Percentiles rank a stretch among this genome's conserved stretches.
Evolutionary conservation across 1,140 invertebrate species (phyloP).

Genomic region (Lepidurus arcticus): DNA sequence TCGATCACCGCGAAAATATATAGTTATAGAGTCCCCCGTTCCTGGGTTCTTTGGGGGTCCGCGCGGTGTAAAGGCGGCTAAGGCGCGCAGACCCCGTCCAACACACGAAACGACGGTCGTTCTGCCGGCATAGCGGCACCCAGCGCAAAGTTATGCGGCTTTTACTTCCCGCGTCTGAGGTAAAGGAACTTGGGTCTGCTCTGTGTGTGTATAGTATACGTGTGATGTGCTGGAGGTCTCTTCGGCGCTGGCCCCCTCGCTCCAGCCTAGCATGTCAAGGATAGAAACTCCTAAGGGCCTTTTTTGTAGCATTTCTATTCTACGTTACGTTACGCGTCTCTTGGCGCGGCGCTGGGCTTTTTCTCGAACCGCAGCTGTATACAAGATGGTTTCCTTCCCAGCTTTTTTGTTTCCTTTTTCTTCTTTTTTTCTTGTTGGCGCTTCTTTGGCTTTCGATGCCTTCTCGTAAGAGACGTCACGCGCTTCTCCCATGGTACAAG

Average conservation of each 20-base stretch:
- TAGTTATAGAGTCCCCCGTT: not conserved
- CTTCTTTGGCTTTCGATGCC: not conserved
- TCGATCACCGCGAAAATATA: slow-evolving; percentile 9
- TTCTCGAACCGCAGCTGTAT: slow-evolving; percentile 13
- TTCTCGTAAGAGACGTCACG: no score
- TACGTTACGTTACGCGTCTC: slow-evolving; percentile 4
- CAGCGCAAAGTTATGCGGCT: not conserved
- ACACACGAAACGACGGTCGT: slow-evolving; percentile 1
- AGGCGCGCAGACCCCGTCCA: not conserved
- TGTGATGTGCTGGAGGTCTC: slow-evolving; percentile 17
- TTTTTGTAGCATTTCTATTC: not conserved
- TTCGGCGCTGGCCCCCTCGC: not conserved
- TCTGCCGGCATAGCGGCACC: slow-evolving; percentile 5
- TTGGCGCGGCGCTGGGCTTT: slow-evolving; percentile 5
- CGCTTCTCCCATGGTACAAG: no score
- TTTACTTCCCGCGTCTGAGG: not conserved
- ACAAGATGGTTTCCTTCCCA: not conserved
- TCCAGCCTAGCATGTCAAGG: slow-evolving; percentile 11
- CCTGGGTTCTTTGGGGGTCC: not conserved
- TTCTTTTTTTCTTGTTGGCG: not conserved
- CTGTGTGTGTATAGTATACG: not conserved
- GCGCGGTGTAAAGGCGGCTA: not conserved
- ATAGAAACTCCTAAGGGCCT: slow-evolving; percentile 5
- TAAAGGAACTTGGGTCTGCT: not conserved
- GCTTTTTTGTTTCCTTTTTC: slow-evolving; percentile 5